Percentiles rank a stretch among this genome's conserved stretches.
phyloP scores from a whole-genome alignment of 2,113 vertebrate genomes.

The Rhea pennata region DNA sequence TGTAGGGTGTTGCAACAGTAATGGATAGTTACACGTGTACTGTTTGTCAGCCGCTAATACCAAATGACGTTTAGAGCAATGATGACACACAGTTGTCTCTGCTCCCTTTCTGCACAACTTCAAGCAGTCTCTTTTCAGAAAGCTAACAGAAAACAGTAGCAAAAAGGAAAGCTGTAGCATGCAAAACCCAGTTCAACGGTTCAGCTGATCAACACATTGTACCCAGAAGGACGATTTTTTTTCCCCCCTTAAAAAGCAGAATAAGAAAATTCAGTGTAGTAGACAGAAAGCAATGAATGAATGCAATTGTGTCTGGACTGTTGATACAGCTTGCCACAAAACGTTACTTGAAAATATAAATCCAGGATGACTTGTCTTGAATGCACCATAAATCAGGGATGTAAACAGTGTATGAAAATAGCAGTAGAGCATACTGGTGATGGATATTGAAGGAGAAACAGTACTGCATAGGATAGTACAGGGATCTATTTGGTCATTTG shows the following conservation, averaged over 20 bases:
- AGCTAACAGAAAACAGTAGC: neutral
- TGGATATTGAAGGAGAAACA: neutral
- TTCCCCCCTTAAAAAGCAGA: neutral
- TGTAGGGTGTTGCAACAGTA: neutral
- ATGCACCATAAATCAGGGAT: neutral
- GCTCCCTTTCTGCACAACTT: neutral
- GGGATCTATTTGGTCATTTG: neutral
- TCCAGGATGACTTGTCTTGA: neutral
- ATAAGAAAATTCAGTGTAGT: neutral
- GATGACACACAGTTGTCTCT: neutral
- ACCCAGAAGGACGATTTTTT: neutral
- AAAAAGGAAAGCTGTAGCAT: neutral
- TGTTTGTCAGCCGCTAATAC: neutral
- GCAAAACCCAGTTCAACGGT: neutral
- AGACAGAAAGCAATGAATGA: neutral
- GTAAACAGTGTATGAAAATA: neutral
- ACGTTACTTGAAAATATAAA: neutral
- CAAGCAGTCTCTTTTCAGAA: neutral
- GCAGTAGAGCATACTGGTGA: neutral
- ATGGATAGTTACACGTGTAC: neutral
- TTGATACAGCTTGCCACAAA: constrained; percentile 9
- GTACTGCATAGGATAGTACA: neutral
- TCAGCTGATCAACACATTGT: neutral
- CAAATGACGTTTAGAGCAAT: neutral
- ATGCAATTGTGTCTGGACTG: neutral